Evolutionary conservation across 2,797 vertebrate genomes (phyloP), one percentile per base, ranked within the genome.

Genomic region (Kryptolebias ocellatus): DNA sequence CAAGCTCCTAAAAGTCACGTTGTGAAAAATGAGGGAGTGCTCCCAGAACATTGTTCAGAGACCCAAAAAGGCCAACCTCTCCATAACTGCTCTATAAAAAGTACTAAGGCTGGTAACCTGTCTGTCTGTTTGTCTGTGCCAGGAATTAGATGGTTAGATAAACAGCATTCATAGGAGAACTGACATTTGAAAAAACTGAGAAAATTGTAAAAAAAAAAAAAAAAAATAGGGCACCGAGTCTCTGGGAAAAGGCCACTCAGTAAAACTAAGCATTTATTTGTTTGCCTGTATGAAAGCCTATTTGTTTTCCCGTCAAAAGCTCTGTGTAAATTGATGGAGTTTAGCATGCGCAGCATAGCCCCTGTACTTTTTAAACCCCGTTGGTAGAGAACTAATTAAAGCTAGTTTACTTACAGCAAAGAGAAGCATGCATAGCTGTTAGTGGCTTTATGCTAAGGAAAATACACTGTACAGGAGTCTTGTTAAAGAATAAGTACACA

Each of bases 1-100:
- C 77, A 52, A 60, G 88, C 89, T 90, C 89, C 90, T 93, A 92
- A 93, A 92, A 92, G 92, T 94, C 88, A 90, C 59, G 10, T 31
- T 78, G 83, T 84, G 83, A 87, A 79, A 90, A 88, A 93, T 90
- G 90, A 90, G 86, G 81, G 71, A 74, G 81, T 63, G 83, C 78
- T 82, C 69, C 73, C 66, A 76, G 86, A 90, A 90, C 89, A 88
- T 88, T 90, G 90, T 89, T 92, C 85, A 87, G 80, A 86, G 70
- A 83, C 66, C 74, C 73, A 78, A 88, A 92, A 92, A 93, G 90
- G 91, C 84, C 89, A 92, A 69, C 34, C 50, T 64, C 63, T 72
- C 79, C 70, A 85, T 92, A 89, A 91, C 81, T 66, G 83, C 78
- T 85, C 82, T 70, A 87, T 92, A 91, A 91, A 93, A 76, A 34